Evolutionary conservation across 2,797 vertebrate genomes (phyloP), one percentile per base, ranked within the genome.

Genomic region (Zalophus californianus): DNA sequence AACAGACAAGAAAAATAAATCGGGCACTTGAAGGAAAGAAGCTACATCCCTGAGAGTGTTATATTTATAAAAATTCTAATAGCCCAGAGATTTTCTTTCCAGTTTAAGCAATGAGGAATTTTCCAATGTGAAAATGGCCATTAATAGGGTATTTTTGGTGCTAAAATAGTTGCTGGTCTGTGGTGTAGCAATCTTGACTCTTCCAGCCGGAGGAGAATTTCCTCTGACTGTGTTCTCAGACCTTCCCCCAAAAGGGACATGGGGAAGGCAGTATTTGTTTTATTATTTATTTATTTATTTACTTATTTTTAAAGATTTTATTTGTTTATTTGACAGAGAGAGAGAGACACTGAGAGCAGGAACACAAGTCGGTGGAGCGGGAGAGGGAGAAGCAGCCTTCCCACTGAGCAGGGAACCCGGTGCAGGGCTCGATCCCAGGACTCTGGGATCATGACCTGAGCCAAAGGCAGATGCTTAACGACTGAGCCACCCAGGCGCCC

Each of bases 1-100:
- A 62, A 50, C 10, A 86, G 52, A 94, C 64, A 90, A 95, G 90
- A 96, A 98, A 91, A 95, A 87, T 25, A 95, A 97, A 98, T 92
- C n/a, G 91, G 58, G 25, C 3, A 2, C 75, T 98, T 90, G 91
- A 35, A 32, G 92, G 93, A 97, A 96, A 90, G 87, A 29, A 75
- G 79, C 91, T 83, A 68, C 68, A 91, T 91, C 89, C 82, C 97
- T 86, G n/a, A 93, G 96, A 66, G 32, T 90, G 18, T 92, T 97
- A 27, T 72, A 29, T 75, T 93, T 94, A 64, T 25, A 3, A 96
- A 90, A 87, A 83, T 94, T 44, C 80, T 96, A 83, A 12, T 79
- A 85, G 27, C 84, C 35, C 35, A 50, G 90, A 90, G 87, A 73
- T 86, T 94, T 97, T 80, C 80, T 96, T 95, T 90, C 96, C 94